Base-by-base conservation (phyloP, 2,888 invertebrate genomes). In the Criorhina ranunculi region DNA sequence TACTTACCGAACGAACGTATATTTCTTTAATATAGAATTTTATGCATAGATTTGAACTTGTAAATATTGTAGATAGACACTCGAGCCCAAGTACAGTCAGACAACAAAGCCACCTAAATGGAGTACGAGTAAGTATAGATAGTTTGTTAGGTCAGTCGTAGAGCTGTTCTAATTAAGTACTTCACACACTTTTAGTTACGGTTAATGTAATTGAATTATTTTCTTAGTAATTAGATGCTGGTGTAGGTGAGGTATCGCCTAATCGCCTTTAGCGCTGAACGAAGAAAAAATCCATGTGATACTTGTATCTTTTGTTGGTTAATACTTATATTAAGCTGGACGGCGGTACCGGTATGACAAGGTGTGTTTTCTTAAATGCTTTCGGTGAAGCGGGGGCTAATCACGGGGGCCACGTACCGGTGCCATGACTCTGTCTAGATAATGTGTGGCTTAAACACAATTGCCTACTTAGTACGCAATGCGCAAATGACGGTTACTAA, bases 31-130 rank as follows among this genome's bases (percentile, higher is more conserved):
- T 81, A 76, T 57, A 76, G 46, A 81, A 82, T 81, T 59, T 62
- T 81, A 77, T 81, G 76, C 81, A 81, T 77, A 64, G 70, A 81
- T 77, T 81, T 81, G 17, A 76, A 81, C 77, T 70, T 78, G 46
- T 72, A 77, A 82, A 77, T 69, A 69, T 67, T 46, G 31, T 37
- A 37, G 66, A 62, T 12, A 59, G 60, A 31, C 12, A 72, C 55
- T 46, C 19, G 24, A 66, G 37, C 19, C 53, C 62, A 53, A 70
- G 81, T 81, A 81, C 81, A 76, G 76, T 81, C 81, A 40, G 59
- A 70, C 69, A 76, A 62, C 62, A 76, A 64, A 57, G 69, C 81
- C 42, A 59, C 62, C 53, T 66, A 72, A 79, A 62, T 64, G 44
- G 53, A 67, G 46, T 67, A 76, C 35, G 53, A 67, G 46, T 67